Evolutionary conservation across 2,888 invertebrate genomes (phyloP), one percentile per base, ranked within the genome.

Genomic region (Listrodromus nycthemerus): DNA sequence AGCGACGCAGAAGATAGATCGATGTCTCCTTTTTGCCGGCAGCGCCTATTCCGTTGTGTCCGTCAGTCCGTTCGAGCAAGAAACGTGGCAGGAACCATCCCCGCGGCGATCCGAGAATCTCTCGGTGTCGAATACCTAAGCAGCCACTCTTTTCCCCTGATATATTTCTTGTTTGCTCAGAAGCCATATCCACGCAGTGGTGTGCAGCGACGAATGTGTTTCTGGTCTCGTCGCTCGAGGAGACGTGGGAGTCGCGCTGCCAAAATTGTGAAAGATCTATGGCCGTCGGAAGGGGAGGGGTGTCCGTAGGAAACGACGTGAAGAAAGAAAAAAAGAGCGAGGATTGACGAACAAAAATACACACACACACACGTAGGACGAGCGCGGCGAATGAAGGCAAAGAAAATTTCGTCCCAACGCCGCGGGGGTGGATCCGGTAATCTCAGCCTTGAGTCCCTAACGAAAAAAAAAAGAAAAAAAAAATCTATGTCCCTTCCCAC

Each of bases 191-290:
- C 63, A 37, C 10, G 30, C 55, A 30, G 10, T 67, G 7, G 48
- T n/a, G 70, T 24, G 21, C 67, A 19, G 27, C 30, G 61, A 27
- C 61, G 61, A 61, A 61, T 61, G 45, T 73, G 45, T 61, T 8
- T 45, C 16, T 78, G 37, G 37, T 55, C 33, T 78, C 58, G 65
- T 27, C n/a, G 69, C 74, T 33, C 73, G 58, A 80, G 65, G 30
- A 77, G 50, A 70, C 78, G 83, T 67, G 74, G 77, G 73, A 74
- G 83, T 78, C 76, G 71, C 63, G 30, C 77, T 81, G 83, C 80
- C 83, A 84, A 78, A 84, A 84, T 84, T 69, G 83, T 84, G 74
- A 84, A 84, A 84, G 83, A 84, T 84, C 70, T 81, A 84, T 84
- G 80, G 77, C 55, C 70, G 63, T 65, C 77, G 69, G 55, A 48